phyloP scores from a whole-genome alignment of 2,888 invertebrate species.

The Mantis religiosa region DNA sequence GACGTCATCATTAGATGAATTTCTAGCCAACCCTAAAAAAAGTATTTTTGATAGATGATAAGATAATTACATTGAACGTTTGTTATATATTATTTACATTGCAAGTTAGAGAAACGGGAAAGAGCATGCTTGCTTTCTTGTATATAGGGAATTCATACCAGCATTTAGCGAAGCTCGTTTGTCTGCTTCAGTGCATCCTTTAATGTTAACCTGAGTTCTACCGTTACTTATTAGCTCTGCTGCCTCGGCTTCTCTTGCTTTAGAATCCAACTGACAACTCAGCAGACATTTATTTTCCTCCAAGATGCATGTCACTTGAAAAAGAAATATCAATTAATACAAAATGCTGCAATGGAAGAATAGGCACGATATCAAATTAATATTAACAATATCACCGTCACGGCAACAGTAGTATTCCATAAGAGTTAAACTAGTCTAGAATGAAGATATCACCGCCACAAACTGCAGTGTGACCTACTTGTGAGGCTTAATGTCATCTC shows the following conservation, averaged over 20 bases:
- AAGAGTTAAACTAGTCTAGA: neutral
- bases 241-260: constrained; percentile 38
- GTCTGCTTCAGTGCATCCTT: neutral
- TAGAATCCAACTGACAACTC: constrained; percentile 40
- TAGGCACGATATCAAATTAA: too few relatives aligned
- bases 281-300: constrained; percentile 44
- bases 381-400: too few relatives aligned
- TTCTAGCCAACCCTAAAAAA: constrained; percentile 29
- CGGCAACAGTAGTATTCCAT: too few relatives aligned
- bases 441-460: neutral
- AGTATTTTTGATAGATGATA: neutral
- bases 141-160: too few relatives aligned
- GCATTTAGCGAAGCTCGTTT: too few relatives aligned
- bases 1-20: neutral
- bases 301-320: constrained; percentile 44
- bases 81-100: too few relatives aligned
- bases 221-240: constrained; percentile 32
- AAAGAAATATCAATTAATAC: constrained; percentile 21
- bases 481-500: neutral
- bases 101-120: too few relatives aligned
- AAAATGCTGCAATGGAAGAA: neutral
- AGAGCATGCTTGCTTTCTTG: too few relatives aligned
- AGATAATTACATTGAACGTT: neutral
- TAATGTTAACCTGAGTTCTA: neutral
- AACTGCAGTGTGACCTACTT: neutral